Percentiles rank a stretch among this genome's conserved stretches.
Conservation (phyloP, 2,797 vertebrate genomes). For the Chloroceryle amazona region DNA sequence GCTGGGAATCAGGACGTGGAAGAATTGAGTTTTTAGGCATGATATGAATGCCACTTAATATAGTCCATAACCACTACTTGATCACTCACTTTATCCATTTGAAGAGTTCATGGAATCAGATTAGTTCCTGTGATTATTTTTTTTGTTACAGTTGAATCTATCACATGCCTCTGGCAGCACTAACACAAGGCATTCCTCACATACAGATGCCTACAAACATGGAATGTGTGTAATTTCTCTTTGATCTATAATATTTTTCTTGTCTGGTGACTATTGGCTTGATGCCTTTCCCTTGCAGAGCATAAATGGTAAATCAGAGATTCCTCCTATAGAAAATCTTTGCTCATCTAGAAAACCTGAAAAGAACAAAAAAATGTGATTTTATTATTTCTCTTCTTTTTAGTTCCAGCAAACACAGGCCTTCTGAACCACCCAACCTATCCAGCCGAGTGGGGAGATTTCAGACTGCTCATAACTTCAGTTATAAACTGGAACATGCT, state of each 20-base stretch:
- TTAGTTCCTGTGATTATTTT: not conserved
- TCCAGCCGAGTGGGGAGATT: fast-evolving
- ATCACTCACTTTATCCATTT: not conserved
- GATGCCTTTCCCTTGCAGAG: not conserved
- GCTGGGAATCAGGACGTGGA: not conserved
- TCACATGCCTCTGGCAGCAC: not conserved
- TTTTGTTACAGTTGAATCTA: not conserved
- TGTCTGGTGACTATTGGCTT: not conserved
- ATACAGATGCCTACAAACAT: not conserved
- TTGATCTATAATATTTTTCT: not conserved
- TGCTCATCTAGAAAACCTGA: not conserved
- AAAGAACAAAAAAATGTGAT: not conserved
- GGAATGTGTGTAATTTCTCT: not conserved
- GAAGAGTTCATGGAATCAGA: not conserved
- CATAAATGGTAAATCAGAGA: not conserved
- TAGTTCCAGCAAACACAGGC: not conserved
- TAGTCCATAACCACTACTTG: not conserved
- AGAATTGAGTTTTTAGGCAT: not conserved
- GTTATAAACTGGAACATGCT: not conserved
- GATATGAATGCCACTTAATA: not conserved
- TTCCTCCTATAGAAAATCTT: not conserved
- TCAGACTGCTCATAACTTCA: not conserved
- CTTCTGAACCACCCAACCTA: not conserved
- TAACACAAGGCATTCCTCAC: not conserved
- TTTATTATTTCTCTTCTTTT: not conserved